Evolutionary conservation across 2,797 vertebrate species (phyloP), one percentile per base, ranked within the genome.

Genomic region (Coregonus suidteri): DNA sequence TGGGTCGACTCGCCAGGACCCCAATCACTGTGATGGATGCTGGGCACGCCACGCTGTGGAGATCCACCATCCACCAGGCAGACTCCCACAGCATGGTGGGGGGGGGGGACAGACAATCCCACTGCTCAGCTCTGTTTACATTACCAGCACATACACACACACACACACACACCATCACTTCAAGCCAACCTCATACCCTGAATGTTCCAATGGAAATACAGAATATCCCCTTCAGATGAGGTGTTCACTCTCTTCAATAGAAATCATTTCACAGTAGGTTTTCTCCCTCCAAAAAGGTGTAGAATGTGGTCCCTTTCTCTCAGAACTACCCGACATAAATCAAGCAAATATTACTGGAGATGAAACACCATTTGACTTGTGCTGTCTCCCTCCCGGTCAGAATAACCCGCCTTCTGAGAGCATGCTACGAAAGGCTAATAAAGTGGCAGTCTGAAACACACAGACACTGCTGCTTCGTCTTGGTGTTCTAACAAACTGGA

Each of bases 21-120:
- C 91, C 73, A 93, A 95, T 93, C 91, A 93, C 91, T 89, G 83
- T 91, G 93, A 95, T 91, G 93, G 93, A 95, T 91, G 85, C 83
- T 84, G 88, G 87, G 88, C 85, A 88, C 82, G 87, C 91, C 85
- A 88, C 83, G 87, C 91, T 84, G 79, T 69, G 90, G 82, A 91
- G 91, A 88, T 90, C 82, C 81, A 89, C 81, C 77, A 6, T 62
- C n/a, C 25, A 25, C 25, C 25, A 25, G 25, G 25, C 87, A 71
- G 88, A 75, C 81, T 85, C 87, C 81, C 25, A 9, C 1, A 1
- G 31, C 2, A 14, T 25, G 73, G 71, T 51, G 16, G 47, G 15
- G 54, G 82, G 90, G 52, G 75, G 86, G 9, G 56, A 62, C 7
- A 62, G 56, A 83, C 59, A 53, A 88, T 84, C 83, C 88, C 78